A percentile compares a stretch with the other conserved stretches of the same genome.
Conservation (phyloP, 2,888 invertebrate genomes). For the Caenorhabditis sp. region DNA sequence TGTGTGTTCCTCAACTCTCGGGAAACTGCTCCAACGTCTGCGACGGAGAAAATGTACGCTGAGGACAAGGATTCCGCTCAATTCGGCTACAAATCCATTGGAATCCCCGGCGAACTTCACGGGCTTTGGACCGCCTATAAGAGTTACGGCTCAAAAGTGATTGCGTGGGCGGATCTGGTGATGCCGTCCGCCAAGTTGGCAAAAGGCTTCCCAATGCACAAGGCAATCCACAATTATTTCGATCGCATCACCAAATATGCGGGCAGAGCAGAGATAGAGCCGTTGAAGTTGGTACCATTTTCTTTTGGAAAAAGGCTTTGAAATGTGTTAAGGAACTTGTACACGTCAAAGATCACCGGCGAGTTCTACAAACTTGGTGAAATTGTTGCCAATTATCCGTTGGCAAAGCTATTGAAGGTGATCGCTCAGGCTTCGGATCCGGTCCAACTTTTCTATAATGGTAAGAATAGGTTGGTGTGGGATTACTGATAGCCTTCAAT, state of each 20-base stretch:
- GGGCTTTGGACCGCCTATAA: slow-evolving; percentile 75
- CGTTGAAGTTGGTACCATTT: no score
- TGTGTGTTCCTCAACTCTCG: slow-evolving; percentile 80
- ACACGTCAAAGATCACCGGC: slow-evolving; percentile 73
- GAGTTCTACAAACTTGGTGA: slow-evolving; percentile 75
- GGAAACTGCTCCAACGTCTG: slow-evolving; percentile 81
- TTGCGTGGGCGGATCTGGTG: slow-evolving; percentile 64
- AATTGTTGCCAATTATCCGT: slow-evolving; percentile 68
- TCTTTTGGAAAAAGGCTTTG: no score
- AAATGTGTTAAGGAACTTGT: no score
- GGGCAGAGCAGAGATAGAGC: slow-evolving; percentile 14
- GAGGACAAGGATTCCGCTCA: slow-evolving; percentile 54
- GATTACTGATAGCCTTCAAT: neutral
- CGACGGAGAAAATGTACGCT: slow-evolving; percentile 80
- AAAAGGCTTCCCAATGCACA: slow-evolving; percentile 47
- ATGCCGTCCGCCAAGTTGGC: slow-evolving; percentile 70
- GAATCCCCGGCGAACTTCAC: slow-evolving; percentile 75
- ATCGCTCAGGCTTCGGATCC: slow-evolving; percentile 72
- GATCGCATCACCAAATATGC: slow-evolving; percentile 39
- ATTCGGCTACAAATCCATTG: slow-evolving; percentile 67
- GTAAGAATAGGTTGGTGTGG: slow-evolving; percentile 1
- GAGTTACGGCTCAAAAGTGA: slow-evolving; percentile 67
- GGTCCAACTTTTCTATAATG: slow-evolving; percentile 75
- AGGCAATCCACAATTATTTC: slow-evolving; percentile 33
- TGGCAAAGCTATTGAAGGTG: slow-evolving; percentile 70